Evolutionary conservation across 2,888 invertebrate species (phyloP).

Genomic region (Drosophila anomelani): DNA sequence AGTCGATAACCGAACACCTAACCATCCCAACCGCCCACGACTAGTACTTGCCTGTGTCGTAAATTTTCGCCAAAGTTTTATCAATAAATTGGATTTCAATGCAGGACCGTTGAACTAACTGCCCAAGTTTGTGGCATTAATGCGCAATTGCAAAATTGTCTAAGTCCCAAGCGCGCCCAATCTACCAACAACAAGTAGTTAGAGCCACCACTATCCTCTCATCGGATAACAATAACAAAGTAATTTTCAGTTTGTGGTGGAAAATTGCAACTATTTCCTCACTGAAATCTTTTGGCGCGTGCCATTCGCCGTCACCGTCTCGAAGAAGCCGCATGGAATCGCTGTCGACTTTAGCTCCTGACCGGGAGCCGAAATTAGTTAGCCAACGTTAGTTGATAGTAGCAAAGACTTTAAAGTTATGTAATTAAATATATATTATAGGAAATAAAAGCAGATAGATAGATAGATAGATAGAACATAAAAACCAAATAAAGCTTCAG

Average conservation of each 20-base stretch:
- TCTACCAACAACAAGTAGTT: conserved; percentile 38
- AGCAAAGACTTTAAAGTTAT: neutral
- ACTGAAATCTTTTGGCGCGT: conserved; percentile 26
- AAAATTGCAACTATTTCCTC: conserved; percentile 13
- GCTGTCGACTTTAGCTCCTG: conserved; percentile 4
- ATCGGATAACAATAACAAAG: conserved; percentile 37
- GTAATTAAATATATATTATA: neutral
- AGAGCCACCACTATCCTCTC: conserved; percentile 2
- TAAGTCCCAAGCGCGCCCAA: conserved; percentile 9
- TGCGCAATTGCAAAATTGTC: conserved; percentile 74
- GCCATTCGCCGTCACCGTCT: conserved; percentile 20
- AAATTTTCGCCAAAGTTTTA: conserved; percentile 70
- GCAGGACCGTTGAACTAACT: conserved; percentile 62
- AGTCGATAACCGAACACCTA: conserved; percentile 65
- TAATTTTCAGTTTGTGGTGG: conserved; percentile 46
- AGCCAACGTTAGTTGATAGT: neutral
- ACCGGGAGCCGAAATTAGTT: conserved; percentile 8
- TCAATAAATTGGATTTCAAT: conserved; percentile 68
- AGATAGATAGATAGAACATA: neutral
- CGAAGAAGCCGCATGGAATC: conserved; percentile 33
- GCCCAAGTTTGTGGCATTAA: conserved; percentile 55
- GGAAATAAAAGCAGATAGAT: neutral
- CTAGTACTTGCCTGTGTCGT: conserved; percentile 36
- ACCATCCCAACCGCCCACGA: conserved; percentile 36
- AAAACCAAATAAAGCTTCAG: neutral